These are phyloP conservation scores for Listronotus oregonensis DNA, from an alignment of 1,140 invertebrate species.

Conservation along the genomic window DNA sequence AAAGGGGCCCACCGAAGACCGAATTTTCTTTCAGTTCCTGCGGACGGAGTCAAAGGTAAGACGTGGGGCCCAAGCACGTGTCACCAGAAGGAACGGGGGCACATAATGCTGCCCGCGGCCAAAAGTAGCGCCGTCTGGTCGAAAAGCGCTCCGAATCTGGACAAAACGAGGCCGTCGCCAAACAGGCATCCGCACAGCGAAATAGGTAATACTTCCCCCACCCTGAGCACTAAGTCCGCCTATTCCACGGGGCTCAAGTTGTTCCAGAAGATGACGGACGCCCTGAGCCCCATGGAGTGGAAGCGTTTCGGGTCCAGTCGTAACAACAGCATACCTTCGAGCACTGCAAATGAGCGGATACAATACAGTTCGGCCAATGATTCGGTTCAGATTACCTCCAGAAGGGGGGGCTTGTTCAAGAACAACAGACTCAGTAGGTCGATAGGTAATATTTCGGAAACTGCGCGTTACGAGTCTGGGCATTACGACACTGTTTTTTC, in stretches of 20 bases:
- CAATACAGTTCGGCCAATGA: too few relatives aligned
- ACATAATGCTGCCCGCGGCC: constrained; percentile 60
- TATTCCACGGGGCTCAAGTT: constrained; percentile 43
- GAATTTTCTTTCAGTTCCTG: constrained; percentile 71
- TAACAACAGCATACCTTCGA: constrained; percentile 52
- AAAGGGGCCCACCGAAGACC: constrained; percentile 1
- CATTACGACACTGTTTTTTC: constrained; percentile 58
- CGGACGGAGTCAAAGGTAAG: constrained; percentile 94
- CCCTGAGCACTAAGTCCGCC: constrained; percentile 44
- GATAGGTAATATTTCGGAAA: constrained; percentile 53
- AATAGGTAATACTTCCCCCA: constrained; percentile 61
- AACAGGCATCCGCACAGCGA: constrained; percentile 49
- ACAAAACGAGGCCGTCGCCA: constrained; percentile 67
- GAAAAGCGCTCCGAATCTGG: constrained; percentile 78
- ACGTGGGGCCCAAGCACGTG: constrained; percentile 95
- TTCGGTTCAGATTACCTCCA: background rate
- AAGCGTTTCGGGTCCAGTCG: constrained; percentile 42
- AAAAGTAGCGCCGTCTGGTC: constrained; percentile 58
- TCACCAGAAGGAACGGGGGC: constrained; percentile 85
- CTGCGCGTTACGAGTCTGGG: constrained; percentile 54
- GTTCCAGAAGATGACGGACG: constrained; percentile 48
- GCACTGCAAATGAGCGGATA: constrained; percentile 38
- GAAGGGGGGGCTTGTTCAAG: constrained; percentile 35
- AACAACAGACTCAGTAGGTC: constrained; percentile 52
- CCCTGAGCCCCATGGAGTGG: constrained; percentile 46